Conservation (phyloP, 2,797 vertebrate species). For the Todus mexicanus region DNA sequence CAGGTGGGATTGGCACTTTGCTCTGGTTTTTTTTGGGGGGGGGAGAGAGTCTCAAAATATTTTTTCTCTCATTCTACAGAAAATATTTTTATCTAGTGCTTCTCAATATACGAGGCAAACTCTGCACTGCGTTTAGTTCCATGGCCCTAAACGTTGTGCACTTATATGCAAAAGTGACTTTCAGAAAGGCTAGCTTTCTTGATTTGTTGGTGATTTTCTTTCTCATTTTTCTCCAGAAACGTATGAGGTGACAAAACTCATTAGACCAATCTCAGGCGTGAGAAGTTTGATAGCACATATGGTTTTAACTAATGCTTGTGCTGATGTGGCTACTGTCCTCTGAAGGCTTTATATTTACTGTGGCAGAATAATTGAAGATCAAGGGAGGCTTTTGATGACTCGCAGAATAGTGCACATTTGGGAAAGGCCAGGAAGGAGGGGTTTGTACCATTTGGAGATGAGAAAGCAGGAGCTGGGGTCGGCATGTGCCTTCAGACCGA, state of each 20-base stretch:
- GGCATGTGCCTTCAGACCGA: accelerated
- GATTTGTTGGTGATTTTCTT: background rate
- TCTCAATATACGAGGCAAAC: background rate
- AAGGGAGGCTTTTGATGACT: conserved; percentile 26
- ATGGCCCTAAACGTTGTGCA: background rate
- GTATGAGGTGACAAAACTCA: conserved; percentile 13
- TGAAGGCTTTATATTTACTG: conserved; percentile 32
- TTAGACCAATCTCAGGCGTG: background rate
- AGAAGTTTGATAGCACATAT: background rate
- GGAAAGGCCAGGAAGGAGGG: background rate
- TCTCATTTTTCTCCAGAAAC: background rate
- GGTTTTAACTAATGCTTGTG: background rate
- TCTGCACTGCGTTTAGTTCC: background rate
- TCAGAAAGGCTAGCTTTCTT: background rate
- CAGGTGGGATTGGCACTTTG: conserved; percentile 1
- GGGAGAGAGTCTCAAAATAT: background rate
- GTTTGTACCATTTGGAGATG: background rate
- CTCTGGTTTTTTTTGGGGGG: background rate
- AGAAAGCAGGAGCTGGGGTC: background rate
- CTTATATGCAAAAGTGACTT: background rate
- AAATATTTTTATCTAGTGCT: background rate
- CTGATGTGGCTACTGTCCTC: background rate
- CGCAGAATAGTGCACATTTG: background rate
- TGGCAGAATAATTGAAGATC: conserved; percentile 17
- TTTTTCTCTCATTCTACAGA: background rate